These are phyloP conservation scores for Varroa destructor DNA, from an alignment of 1,140 invertebrate genomes.

Conservation along the genomic window DNA sequence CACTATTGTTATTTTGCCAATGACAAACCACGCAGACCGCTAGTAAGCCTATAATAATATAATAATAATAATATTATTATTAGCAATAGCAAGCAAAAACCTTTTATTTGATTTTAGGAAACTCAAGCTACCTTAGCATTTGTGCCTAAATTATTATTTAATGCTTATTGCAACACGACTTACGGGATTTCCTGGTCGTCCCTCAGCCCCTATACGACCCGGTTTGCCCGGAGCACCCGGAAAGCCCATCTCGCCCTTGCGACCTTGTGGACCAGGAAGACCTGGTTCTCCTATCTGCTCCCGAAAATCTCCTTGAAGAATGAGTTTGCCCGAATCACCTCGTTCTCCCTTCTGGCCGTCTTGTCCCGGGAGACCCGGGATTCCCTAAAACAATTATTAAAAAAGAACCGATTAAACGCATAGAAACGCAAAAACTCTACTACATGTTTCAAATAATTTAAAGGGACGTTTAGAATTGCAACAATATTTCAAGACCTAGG, in stretches of 20 bases:
- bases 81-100: no score
- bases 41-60: no score
- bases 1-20: no score
- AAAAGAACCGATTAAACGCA: no score
- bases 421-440: no score
- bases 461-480: not conserved
- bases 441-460: not conserved
- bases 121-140: no score
- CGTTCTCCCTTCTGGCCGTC: slow-evolving; percentile 30
- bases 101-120: no score
- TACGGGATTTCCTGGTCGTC: not conserved
- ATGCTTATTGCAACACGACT: no score
- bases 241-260: slow-evolving; percentile 1
- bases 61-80: no score
- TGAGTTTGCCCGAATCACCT: slow-evolving; percentile 30
- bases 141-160: no score
- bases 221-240: not conserved
- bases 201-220: not conserved
- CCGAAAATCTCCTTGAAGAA: not conserved
- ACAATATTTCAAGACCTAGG: not conserved
- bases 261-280: not conserved
- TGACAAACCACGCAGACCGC: no score
- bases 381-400: slow-evolving; percentile 6
- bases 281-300: no score
- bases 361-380: slow-evolving; percentile 25